phyloP scores from a whole-genome alignment of 2,888 invertebrate species.

The Aelia acuminata region DNA sequence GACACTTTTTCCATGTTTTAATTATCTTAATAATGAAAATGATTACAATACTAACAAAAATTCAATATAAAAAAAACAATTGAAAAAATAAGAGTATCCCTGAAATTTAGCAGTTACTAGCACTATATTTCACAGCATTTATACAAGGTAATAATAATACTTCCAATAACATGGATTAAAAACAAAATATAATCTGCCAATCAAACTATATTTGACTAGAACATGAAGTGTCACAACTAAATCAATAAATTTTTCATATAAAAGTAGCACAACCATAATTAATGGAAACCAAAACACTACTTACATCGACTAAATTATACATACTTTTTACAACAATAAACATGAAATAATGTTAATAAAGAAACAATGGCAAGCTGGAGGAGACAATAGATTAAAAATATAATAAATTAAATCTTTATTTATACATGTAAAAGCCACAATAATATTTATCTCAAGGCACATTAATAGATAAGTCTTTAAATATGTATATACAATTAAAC shows the following conservation, averaged over 20 bases:
- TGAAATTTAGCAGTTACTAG: not conserved
- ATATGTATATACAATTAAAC: not conserved
- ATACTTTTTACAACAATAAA: conserved; percentile 8
- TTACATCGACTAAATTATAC: conserved; percentile 1
- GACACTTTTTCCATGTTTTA: not conserved
- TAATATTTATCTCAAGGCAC: conserved; percentile 6
- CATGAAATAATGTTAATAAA: not conserved
- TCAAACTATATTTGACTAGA: conserved; percentile 42
- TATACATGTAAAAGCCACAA: not conserved
- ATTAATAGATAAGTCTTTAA: not conserved
- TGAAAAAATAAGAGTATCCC: not conserved
- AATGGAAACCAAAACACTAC: conserved; percentile 8
- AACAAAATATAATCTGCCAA: not conserved
- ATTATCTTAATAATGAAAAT: not conserved
- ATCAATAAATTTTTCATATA: not conserved
- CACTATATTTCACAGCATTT: not conserved
- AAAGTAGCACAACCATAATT: conserved; percentile 39
- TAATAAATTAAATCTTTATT: not conserved
- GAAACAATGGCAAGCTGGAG: not conserved
- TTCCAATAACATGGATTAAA: not conserved
- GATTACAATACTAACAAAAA: not conserved
- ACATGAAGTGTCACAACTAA: not conserved
- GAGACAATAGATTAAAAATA: not conserved
- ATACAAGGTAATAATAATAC: not conserved
- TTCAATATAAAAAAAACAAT: not conserved